These are phyloP conservation scores for Drosophila nr. perissopoda DNA, from an alignment of 2,888 invertebrate genomes.

Conservation along the genomic window DNA sequence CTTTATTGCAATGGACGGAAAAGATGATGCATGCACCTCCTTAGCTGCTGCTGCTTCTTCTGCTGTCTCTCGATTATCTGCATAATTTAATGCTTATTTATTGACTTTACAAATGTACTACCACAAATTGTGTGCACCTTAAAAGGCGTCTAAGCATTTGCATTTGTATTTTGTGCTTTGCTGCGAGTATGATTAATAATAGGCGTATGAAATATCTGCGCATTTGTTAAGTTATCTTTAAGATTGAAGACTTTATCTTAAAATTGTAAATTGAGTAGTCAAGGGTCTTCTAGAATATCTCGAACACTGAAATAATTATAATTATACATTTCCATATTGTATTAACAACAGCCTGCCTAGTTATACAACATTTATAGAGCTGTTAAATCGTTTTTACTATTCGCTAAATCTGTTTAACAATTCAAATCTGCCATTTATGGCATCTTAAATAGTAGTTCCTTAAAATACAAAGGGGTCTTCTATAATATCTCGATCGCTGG, in stretches of 20 bases:
- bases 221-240: not conserved
- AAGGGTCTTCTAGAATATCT: not conserved
- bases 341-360: not conserved
- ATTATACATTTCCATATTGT: not conserved
- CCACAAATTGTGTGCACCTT: slow-evolving; percentile 27
- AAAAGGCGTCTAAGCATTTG: slow-evolving; percentile 7
- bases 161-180: not conserved
- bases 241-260: not conserved
- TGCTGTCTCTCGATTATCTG: slow-evolving; percentile 60
- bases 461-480: too few relatives aligned
- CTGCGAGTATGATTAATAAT: not conserved
- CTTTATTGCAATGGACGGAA: slow-evolving; percentile 45
- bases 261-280: not conserved
- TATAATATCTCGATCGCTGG: not conserved
- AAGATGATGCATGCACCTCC: slow-evolving; percentile 64
- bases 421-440: not conserved
- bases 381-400: not conserved
- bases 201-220: not conserved
- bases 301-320: not conserved
- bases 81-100: slow-evolving; percentile 76
- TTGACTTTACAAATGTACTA: slow-evolving; percentile 53
- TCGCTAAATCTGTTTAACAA: not conserved
- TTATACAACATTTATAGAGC: not conserved
- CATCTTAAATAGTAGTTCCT: not conserved
- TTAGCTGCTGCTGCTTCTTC: not conserved